phyloP scores from a whole-genome alignment of 2,797 vertebrate species.

The Brachyrhaphis roseni region DNA sequence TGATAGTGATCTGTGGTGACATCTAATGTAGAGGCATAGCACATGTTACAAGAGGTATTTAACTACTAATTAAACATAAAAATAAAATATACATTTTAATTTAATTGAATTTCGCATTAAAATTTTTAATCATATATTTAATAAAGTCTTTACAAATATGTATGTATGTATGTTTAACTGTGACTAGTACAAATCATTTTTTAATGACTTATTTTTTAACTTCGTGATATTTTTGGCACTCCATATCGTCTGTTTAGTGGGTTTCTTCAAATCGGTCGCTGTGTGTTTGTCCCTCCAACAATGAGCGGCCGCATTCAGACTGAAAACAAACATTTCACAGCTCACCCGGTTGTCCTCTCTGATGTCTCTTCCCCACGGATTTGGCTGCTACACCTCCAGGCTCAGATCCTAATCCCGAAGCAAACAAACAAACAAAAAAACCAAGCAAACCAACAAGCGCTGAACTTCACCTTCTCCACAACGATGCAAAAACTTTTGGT shows the following conservation, averaged over 20 bases:
- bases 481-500: constrained; percentile 29
- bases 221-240: background rate
- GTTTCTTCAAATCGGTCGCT: background rate
- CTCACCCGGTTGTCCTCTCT: constrained; percentile 30
- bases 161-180: background rate
- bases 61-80: background rate
- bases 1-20: background rate
- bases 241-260: background rate
- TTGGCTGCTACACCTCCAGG: background rate
- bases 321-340: background rate
- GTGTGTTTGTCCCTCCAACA: background rate
- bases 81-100: background rate
- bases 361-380: constrained; percentile 19
- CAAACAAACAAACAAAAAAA: background rate
- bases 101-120: background rate
- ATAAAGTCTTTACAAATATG: background rate
- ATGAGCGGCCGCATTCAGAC: background rate
- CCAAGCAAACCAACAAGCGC: background rate
- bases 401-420: background rate
- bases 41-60: background rate
- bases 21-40: background rate
- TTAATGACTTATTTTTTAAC: background rate
- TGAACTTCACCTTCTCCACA: background rate
- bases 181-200: too few species aligned
- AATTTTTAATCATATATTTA: background rate